Evolutionary conservation across 2,797 vertebrate species (phyloP).

Genomic region (Peromyscus nudipes): DNA sequence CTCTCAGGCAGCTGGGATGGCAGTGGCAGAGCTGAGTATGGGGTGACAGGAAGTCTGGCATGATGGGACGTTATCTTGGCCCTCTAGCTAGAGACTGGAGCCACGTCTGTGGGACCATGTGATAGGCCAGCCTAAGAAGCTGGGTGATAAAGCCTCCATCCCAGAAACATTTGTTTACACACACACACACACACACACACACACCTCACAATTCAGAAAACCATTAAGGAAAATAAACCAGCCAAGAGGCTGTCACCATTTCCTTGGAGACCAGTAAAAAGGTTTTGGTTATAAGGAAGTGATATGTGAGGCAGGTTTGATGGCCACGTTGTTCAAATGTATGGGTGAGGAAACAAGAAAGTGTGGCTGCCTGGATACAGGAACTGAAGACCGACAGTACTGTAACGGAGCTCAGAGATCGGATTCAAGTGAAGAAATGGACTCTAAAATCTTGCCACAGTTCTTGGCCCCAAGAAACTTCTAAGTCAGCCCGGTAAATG

Average conservation of each 20-base stretch:
- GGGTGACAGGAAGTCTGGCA: background rate
- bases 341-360: background rate
- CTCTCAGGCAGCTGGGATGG: background rate
- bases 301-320: background rate
- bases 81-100: background rate
- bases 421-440: background rate
- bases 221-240: background rate
- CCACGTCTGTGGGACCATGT: background rate
- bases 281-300: background rate
- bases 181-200: background rate
- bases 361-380: background rate
- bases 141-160: background rate
- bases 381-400: background rate
- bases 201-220: background rate
- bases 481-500: background rate
- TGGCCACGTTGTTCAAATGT: background rate
- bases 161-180: background rate
- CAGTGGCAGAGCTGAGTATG: no score
- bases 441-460: background rate
- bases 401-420: background rate
- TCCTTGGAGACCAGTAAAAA: constrained; percentile 14
- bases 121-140: background rate
- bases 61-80: background rate
- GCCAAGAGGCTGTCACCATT: background rate
- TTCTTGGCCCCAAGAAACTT: background rate